phyloP scores from a whole-genome alignment of 2,113 vertebrate species.

The Pungitius pungitius region DNA sequence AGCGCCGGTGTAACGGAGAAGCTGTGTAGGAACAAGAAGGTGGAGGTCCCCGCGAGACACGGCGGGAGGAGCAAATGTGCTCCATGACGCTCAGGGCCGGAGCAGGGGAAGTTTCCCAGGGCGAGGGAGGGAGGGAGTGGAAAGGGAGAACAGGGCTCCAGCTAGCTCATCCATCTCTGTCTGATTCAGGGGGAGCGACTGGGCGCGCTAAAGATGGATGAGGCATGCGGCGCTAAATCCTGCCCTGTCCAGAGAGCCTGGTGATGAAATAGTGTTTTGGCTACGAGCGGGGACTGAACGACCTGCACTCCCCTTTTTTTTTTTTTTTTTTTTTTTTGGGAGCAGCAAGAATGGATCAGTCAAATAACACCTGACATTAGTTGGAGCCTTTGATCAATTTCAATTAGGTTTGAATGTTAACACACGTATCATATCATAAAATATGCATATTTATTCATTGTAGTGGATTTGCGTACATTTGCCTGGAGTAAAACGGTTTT shows the following conservation, averaged over 20 bases:
- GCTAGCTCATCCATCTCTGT: constrained; percentile 70
- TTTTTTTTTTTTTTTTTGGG: constrained; percentile 46
- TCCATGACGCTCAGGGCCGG: constrained; percentile 24
- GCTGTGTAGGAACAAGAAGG: background rate
- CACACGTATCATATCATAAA: constrained; percentile 7
- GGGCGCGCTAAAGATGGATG: constrained; percentile 70
- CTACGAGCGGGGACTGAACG: constrained; percentile 37
- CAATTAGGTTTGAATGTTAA: constrained; percentile 49
- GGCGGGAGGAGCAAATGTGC: constrained; percentile 28
- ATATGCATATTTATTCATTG: constrained; percentile 20
- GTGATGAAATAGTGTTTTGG: constrained; percentile 73
- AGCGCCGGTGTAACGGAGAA: constrained; percentile 4
- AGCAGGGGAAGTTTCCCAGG: constrained; percentile 48
- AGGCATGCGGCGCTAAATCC: constrained; percentile 68
- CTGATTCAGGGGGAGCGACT: constrained; percentile 62
- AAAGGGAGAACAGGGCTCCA: constrained; percentile 47
- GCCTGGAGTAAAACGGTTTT: constrained; percentile 13
- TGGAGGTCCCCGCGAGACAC: constrained; percentile 2
- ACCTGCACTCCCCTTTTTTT: constrained; percentile 43
- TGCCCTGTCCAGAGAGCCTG: constrained; percentile 58
- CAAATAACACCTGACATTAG: constrained; percentile 58
- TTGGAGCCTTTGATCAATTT: constrained; percentile 33
- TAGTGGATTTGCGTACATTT: constrained; percentile 41
- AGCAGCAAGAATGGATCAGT: constrained; percentile 46
- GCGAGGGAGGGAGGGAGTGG: constrained; percentile 54